Base-by-base conservation (phyloP, 2,888 invertebrate genomes). In the Malthinus seriepunctatus region DNA sequence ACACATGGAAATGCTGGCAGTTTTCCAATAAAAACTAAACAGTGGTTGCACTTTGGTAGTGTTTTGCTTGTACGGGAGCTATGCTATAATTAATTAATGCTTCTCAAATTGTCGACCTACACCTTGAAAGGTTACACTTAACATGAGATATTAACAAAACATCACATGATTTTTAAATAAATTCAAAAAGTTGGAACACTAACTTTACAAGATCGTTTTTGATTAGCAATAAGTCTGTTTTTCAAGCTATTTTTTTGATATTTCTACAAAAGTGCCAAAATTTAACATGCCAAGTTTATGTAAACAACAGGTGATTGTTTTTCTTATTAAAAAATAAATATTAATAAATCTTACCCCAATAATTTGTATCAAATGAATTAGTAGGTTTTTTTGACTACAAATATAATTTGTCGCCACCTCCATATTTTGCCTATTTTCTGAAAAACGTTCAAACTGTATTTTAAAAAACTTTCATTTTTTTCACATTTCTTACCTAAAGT, bases 351-450 rank as follows among this genome's bases (percentile, higher is more conserved):
- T 67, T 63, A 68, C 68, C 66, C 51, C 61, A 32, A 68, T 51
- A 32, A 67, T 65, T 39, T 65, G 63, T 3, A 67, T 56, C 11
- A 68, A 59, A 32, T 62, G 51, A 23, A 56, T 39, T 8, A 65
- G 60, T 10, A 68, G 44, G 12, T 53, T 46, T 7, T 62, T 61
- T 49, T 67, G 65, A 14, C 53, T 62, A 44, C 68, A 65, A 33
- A 68, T 53, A 62, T 67, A 64, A 11, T 44, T 32, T 34, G 32
- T 31, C 11, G 47, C 33, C 11, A 38, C 33, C 11, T 37, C 34
- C n/a, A 32, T 12, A n/a, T 31, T 37, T 14, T 33, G 14, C 1
- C 10, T 31, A 32, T 45, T 50, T 11, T 56, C 56, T 56, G 34
- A 39, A 42, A 39, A 46, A 31, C 3, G 23, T 32, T 11, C n/a